phyloP scores from a whole-genome alignment of 2,888 invertebrate genomes.

The Neoascia interrupta region DNA sequence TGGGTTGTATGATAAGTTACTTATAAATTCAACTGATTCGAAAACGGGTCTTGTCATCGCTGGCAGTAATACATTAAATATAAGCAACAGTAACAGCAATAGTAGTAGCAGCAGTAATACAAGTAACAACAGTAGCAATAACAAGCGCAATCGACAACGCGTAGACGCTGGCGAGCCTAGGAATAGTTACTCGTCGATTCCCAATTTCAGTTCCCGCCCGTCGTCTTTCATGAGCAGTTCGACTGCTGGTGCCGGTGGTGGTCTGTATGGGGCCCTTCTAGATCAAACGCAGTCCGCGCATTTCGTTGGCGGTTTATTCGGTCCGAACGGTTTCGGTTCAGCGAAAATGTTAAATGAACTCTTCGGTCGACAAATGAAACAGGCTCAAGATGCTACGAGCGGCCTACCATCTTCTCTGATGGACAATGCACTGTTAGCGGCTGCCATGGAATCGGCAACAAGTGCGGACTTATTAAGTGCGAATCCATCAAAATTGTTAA shows the following conservation, averaged over 20 bases:
- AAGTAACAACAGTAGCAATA: constrained; percentile 73
- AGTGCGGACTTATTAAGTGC: constrained; percentile 80
- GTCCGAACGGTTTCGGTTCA: constrained; percentile 91
- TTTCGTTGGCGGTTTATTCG: constrained; percentile 86
- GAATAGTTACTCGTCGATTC: constrained; percentile 93
- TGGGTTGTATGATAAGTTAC: constrained; percentile 95
- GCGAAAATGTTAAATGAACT: constrained; percentile 96
- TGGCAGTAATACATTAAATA: constrained; percentile 39
- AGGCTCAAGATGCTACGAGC: constrained; percentile 83
- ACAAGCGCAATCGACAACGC: constrained; percentile 96
- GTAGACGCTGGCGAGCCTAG: constrained; percentile 97
- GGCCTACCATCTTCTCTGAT: constrained; percentile 79
- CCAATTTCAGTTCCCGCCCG: constrained; percentile 88
- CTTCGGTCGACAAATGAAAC: constrained; percentile 89
- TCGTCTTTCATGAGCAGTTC: constrained; percentile 87
- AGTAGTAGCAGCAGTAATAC: constrained; percentile 63
- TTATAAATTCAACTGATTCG: constrained; percentile 87
- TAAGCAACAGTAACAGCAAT: constrained; percentile 62
- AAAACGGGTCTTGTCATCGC: constrained; percentile 55
- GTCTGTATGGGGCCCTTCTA: constrained; percentile 93
- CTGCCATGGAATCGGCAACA: constrained; percentile 79
- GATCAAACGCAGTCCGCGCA: constrained; percentile 86
- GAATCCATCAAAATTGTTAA: constrained; percentile 74
- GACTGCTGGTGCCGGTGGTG: constrained; percentile 86
- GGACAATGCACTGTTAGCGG: constrained; percentile 79